Percentiles rank a stretch among this genome's conserved stretches.
Conservation (phyloP, 1,140 invertebrate species). For the Yoshiicerus persimilis region DNA sequence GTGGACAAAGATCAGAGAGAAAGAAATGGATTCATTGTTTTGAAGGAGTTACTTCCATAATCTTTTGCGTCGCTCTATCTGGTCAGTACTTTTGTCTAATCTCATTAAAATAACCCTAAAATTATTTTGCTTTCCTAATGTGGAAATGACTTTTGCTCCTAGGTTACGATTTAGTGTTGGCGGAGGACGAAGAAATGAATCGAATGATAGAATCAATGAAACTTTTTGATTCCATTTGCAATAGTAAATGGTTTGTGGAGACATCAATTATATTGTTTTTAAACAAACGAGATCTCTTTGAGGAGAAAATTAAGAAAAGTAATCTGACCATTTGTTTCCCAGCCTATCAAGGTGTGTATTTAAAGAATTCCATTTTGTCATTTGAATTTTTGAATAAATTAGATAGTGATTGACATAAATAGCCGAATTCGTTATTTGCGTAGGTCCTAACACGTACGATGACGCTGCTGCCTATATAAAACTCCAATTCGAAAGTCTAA, state of each 20-base stretch:
- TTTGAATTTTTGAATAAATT: conserved; percentile 9
- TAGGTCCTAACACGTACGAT: conserved; percentile 80
- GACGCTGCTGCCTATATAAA: conserved; percentile 85
- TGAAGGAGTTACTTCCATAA: conserved; percentile 92
- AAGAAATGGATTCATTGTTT: conserved; percentile 99
- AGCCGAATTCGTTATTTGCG: conserved; percentile 43
- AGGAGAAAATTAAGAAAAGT: conserved; percentile 86
- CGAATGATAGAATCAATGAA: conserved; percentile 92
- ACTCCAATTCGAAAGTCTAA: conserved; percentile 84
- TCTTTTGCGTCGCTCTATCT: conserved; percentile 92
- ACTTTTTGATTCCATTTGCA: conserved; percentile 94
- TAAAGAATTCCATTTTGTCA: background rate
- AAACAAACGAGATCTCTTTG: conserved; percentile 96
- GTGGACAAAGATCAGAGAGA: conserved; percentile 88
- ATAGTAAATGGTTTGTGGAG: conserved; percentile 97
- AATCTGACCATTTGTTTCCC: conserved; percentile 93
- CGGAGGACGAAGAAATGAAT: conserved; percentile 73
- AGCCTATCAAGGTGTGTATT: conserved; percentile 77
- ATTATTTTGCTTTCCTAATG: background rate
- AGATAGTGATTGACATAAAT: too few relatives aligned
- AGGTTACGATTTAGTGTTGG: conserved; percentile 73
- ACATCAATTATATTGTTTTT: conserved; percentile 97
- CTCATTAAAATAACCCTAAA: background rate
- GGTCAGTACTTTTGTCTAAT: conserved; percentile 56
- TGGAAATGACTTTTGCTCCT: conserved; percentile 26